Evolutionary conservation across 2,888 invertebrate genomes (phyloP), one percentile per base, ranked within the genome.

Genomic region (Acanthosoma haemorrhoidale): DNA sequence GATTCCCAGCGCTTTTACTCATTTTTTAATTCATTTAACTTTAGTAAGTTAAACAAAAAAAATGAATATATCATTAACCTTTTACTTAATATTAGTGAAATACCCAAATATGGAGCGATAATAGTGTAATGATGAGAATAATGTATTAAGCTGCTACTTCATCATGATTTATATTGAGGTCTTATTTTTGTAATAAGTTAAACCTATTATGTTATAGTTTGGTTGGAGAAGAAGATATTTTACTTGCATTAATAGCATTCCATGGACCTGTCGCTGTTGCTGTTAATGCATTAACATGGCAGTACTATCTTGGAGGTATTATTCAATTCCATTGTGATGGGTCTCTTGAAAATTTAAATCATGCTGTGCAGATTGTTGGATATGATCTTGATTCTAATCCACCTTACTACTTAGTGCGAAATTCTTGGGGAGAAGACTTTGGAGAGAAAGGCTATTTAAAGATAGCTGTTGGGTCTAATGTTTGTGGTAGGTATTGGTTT

Each of bases 231-330:
- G 92, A 92, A 78, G 83, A 87, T 21, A 79, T 83, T 63, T 84
- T 92, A 41, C 76, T 88, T 70, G 74, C 76, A 21, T 76, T 84
- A 4, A 75, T 94, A 57, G 89, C 87, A 4, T 82, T 80, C 13
- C 86, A 88, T 77, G 93, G 93, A 0, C 94, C 94, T 0, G 85
- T 94, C 2, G 84, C 88, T 0, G 91, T 87, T 0, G 90, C 91
- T 0, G 89, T 94, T 0, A 93, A 93, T 80, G 93, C 92, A 0
- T 82, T 89, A 31, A 86, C 88, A 1, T 94, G 93, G 94, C 91
- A 92, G 80, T 87, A 92, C 80, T 94, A 94, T 78, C 81, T 92
- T 8, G 91, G 91, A 0, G 94, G 93, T 0, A 85, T 92, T 36
- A 90, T 94, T 77, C 89, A 91, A 78, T 90, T 84, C 77, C 88